Base-by-base conservation (phyloP, 2,797 vertebrate genomes). In the Margarornis squamiger region DNA sequence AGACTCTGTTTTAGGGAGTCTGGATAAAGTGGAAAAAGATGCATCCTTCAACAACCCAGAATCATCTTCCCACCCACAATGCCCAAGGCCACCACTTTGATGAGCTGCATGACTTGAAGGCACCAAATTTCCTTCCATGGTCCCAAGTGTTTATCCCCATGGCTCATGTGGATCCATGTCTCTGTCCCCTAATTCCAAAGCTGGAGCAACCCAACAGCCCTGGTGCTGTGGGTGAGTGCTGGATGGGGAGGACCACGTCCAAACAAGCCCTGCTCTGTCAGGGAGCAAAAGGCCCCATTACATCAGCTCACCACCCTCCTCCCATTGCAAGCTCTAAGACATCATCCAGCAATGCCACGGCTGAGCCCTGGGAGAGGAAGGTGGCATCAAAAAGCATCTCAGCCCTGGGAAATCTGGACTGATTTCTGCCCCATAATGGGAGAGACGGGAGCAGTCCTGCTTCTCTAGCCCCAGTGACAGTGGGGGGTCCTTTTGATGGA, bases 311-410 rank as follows among this genome's bases (percentile, higher is more conserved):
- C 18, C 54, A 68, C 32, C 59, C 26, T 73, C 20, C 39, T 87
- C 16, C 46, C 20, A 1, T 2, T 7, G 8, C 63, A 54, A 48
- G 26, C 62, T 81, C 57, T 0, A 4, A 76, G 51, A 62, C n/a
- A 41, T 20, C 59, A 30, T 29, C 59, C 43, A 54, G 34, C 1
- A 1, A 24, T 30, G 46, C n/a, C n/a, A 16, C 0, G 0, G 51
- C 30, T 36, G 39, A 61, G 62, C 24, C 55, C 51, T 24, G 55
- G 43, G 27, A 78, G 12, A 32, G 15, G 27, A 74, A 41, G 34
- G 49, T 3, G 20, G 21, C 48, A 62, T 26, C 5, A 2, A 58
- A 61, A 88, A 58, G 18, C 43, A 45, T 7, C 68, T 57, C 51
- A 63, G 36, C 39, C 57, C 24, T 9, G 3, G 48, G 36, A 67